These are phyloP conservation scores for Gallinago nigripennis DNA, from an alignment of 2,797 vertebrate species.

Conservation along the genomic window DNA sequence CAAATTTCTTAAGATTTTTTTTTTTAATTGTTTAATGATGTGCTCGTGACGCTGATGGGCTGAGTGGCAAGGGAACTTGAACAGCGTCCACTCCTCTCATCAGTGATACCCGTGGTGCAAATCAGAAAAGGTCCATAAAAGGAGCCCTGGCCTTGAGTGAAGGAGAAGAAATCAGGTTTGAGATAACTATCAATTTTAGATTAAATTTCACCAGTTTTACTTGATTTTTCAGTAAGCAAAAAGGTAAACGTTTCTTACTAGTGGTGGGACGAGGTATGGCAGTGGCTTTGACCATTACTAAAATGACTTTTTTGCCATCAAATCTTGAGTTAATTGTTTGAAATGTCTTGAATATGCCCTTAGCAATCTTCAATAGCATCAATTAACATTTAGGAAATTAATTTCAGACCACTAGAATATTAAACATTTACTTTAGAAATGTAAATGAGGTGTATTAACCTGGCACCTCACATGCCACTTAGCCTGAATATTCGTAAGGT, in stretches of 20 bases:
- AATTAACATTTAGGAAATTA: constrained; percentile 69
- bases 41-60: rapidly evolving
- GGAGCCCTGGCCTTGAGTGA: neutral
- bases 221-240: neutral
- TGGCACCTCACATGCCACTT: neutral
- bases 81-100: rapidly evolving
- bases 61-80: neutral
- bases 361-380: constrained; percentile 41
- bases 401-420: constrained; percentile 34
- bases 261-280: neutral
- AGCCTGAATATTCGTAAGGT: neutral
- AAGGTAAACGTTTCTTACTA: neutral
- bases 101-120: rapidly evolving
- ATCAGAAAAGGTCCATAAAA: neutral
- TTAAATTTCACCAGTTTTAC: neutral
- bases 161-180: neutral
- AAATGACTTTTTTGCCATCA: neutral
- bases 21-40: neutral
- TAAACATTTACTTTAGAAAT: constrained; percentile 57
- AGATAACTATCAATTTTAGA: neutral
- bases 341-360: constrained; percentile 33
- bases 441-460: constrained; percentile 23
- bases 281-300: neutral
- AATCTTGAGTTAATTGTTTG: neutral
- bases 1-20: rapidly evolving